Base-by-base conservation (phyloP, 2,113 vertebrate genomes). In the Ibidorhyncha struthersii region DNA sequence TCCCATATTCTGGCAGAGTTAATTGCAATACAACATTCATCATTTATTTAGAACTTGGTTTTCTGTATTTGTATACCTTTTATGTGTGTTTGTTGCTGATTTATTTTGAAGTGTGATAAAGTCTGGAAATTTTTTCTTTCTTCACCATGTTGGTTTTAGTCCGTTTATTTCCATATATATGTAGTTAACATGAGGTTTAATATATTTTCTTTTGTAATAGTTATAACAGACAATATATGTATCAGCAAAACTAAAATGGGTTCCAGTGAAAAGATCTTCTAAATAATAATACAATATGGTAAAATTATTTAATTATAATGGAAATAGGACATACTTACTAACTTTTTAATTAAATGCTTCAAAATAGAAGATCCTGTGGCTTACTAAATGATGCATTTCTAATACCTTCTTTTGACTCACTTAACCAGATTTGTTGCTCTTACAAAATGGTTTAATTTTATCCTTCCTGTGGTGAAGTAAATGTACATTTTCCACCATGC, bases 1-100 rank as follows among this genome's bases (percentile, higher is more conserved):
- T 94, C 86, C 96, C 91, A 56, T 84, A 74, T 65, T 94, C 56
- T 97, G 88, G 25, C 49, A 88, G 55, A 87, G 47, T 62, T 83
- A 80, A 90, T 82, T 88, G 58, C 45, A 92, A 77, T 34, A 71
- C 27, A 77, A 20, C 50, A 74, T 55, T 89, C 50, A 36, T 86
- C 2, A 55, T 74, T 89, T 92, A 86, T 95, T 92, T 93, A 94
- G 67, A 74, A 62, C 47, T 36, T 84, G 25, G 0, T 34, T 91
- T 76, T 65, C 50, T 56, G 23, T 61, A 53, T 91, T 91, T 89
- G 32, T 55, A 38, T 69, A 38, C 4, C 41, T 84, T 78, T 72
- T 20, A 34, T 25, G 2, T 7, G 1, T 43, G 30, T 77, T 82
- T 80, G 27, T 87, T 90, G 55, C 18, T 82, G 65, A 65, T 89